Evolutionary conservation across 1,140 invertebrate genomes (phyloP).

Genomic region (Homarus americanus): DNA sequence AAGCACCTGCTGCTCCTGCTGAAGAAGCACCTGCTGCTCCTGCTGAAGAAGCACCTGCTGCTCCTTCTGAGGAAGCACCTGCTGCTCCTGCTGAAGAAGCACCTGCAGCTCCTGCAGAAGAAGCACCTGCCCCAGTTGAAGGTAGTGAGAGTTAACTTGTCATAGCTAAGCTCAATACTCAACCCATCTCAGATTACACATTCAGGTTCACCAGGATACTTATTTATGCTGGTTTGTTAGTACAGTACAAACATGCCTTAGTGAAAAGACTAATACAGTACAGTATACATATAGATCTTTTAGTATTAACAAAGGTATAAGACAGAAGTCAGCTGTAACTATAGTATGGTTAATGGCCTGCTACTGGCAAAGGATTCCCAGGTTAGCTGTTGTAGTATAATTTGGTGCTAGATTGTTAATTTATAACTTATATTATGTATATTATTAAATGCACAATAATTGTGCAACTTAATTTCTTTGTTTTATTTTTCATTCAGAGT

Average conservation of each 20-base stretch:
- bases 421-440: too few relatives aligned
- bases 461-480: slow-evolving; percentile 26
- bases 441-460: slow-evolving; percentile 40
- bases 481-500: slow-evolving; percentile 41
- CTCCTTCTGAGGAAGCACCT: slow-evolving; percentile 17
- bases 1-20: not conserved
- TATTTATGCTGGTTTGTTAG: not conserved
- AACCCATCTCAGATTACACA: slow-evolving; percentile 7
- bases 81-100: not conserved
- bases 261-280: not conserved
- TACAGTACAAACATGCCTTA: slow-evolving; percentile 25
- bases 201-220: slow-evolving; percentile 2
- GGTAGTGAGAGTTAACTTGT: slow-evolving; percentile 29
- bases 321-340: not conserved
- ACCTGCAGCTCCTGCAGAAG: not conserved
- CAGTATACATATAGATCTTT: not conserved
- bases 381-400: not conserved
- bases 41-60: slow-evolving; percentile 23
- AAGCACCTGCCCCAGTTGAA: slow-evolving; percentile 32
- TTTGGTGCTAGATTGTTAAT: not conserved
- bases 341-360: slow-evolving; percentile 41
- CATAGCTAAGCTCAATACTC: not conserved
- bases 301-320: not conserved
- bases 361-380: slow-evolving; percentile 38
- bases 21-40: slow-evolving; percentile 28